Conservation (phyloP, 2,888 invertebrate genomes). For the Nudaria mundana region DNA sequence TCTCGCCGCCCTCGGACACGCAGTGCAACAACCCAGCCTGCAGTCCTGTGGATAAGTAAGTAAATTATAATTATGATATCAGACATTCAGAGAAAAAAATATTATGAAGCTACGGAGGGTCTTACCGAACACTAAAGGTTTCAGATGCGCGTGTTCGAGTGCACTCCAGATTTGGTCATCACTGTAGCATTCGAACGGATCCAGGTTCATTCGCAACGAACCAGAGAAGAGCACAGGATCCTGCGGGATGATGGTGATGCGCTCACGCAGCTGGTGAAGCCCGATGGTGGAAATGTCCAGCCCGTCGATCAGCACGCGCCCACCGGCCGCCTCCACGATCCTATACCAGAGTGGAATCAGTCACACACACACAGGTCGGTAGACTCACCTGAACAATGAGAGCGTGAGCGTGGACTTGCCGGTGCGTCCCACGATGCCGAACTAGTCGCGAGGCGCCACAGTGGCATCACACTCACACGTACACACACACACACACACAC, state of each 20-base stretch:
- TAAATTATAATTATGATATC: slow-evolving; percentile 83
- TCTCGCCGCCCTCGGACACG: slow-evolving; percentile 95
- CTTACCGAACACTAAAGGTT: slow-evolving; percentile 87
- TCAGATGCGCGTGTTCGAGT: slow-evolving; percentile 94
- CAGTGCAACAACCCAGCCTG: slow-evolving; percentile 89
- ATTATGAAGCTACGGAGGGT: neutral
- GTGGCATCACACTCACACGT: too few relatives aligned
- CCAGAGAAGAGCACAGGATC: slow-evolving; percentile 98
- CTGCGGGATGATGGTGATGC: slow-evolving; percentile 93
- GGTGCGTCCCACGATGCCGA: too few relatives aligned
- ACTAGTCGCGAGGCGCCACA: neutral
- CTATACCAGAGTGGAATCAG: neutral
- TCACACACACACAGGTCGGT: too few relatives aligned
- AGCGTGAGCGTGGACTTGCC: too few relatives aligned
- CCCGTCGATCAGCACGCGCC: slow-evolving; percentile 91
- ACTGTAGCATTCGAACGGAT: slow-evolving; percentile 89
- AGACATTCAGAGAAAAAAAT: neutral
- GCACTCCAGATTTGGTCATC: slow-evolving; percentile 95
- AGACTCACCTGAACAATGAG: too few relatives aligned
- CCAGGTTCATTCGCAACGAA: slow-evolving; percentile 93
- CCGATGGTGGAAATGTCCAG: slow-evolving; percentile 91
- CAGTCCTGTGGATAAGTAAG: slow-evolving; percentile 70
- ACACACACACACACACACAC: too few relatives aligned
- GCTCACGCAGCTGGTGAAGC: slow-evolving; percentile 90
- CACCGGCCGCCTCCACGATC: slow-evolving; percentile 88